phyloP scores from a whole-genome alignment of 2,797 vertebrate species.

The Rallus crepitans region DNA sequence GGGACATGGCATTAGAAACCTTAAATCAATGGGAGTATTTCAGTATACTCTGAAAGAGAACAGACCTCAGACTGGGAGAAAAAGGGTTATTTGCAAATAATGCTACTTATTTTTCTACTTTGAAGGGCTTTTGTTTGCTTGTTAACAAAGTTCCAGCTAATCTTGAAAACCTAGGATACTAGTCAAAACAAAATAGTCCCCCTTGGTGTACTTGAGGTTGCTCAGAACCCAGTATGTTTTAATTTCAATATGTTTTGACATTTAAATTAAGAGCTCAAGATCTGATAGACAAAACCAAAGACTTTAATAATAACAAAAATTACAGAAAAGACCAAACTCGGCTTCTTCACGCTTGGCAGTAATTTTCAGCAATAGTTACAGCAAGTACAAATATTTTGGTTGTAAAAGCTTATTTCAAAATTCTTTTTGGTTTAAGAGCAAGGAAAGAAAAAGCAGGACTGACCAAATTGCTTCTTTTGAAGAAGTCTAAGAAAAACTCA shows the following conservation, averaged over 20 bases:
- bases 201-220: not conserved
- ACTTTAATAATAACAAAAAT: constrained; percentile 24
- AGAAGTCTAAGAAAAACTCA: constrained; percentile 20
- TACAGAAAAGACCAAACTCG: constrained; percentile 21
- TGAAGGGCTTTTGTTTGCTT: not conserved
- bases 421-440: constrained; percentile 4
- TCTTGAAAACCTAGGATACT: not conserved
- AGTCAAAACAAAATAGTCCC: not conserved
- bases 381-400: constrained; percentile 46
- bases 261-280: constrained; percentile 10
- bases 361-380: constrained; percentile 6
- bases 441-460: not conserved
- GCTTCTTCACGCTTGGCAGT: constrained; percentile 14
- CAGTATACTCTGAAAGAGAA: not conserved
- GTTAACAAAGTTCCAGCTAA: not conserved
- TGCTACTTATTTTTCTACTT: not conserved
- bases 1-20: not conserved
- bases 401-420: constrained; percentile 46
- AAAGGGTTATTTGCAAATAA: not conserved
- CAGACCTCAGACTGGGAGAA: not conserved
- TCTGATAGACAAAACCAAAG: not conserved
- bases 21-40: not conserved
- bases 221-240: not conserved
- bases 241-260: constrained; percentile 6
- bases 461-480: constrained; percentile 42